Percentiles rank a stretch among this genome's conserved stretches.
phyloP scores from a whole-genome alignment of 2,888 invertebrate genomes.

The Coelogynopora nodosa region DNA sequence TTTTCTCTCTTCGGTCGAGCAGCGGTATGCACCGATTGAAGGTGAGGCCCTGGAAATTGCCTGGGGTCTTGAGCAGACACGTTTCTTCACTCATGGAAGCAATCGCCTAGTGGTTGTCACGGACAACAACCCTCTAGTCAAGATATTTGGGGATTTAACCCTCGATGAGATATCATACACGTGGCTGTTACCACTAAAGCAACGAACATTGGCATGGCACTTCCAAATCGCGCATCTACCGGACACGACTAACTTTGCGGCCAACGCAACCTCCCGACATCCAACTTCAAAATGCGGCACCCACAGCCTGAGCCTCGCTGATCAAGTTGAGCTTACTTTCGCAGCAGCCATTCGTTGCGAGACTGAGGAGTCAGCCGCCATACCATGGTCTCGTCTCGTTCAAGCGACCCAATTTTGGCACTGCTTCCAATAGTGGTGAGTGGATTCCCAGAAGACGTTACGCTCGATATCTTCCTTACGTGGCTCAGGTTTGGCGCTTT shows the following conservation, averaged over 20 bases:
- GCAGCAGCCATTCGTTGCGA: neutral
- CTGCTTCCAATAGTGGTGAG: neutral
- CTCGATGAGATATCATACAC: neutral
- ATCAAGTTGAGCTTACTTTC: neutral
- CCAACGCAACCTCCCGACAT: neutral
- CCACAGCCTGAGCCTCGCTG: neutral
- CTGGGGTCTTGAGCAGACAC: neutral
- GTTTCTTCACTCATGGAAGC: neutral
- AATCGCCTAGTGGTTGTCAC: neutral
- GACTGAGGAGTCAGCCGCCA: neutral
- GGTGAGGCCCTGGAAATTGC: neutral
- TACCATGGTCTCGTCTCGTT: neutral
- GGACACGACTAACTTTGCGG: neutral
- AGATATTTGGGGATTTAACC: neutral
- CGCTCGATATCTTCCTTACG: neutral
- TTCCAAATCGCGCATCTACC: neutral
- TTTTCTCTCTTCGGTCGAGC: neutral
- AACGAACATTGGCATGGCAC: neutral
- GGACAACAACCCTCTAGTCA: neutral
- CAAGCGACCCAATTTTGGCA: neutral
- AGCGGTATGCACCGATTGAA: neutral
- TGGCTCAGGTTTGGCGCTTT: neutral
- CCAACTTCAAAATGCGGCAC: neutral
- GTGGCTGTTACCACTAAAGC: neutral
- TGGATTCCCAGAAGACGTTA: neutral